A percentile compares a stretch with the other conserved stretches of the same genome.
Evolutionary conservation across 64 coral and sea anemone genomes (phyloP).

Genomic region (Stylophora pistillata): DNA sequence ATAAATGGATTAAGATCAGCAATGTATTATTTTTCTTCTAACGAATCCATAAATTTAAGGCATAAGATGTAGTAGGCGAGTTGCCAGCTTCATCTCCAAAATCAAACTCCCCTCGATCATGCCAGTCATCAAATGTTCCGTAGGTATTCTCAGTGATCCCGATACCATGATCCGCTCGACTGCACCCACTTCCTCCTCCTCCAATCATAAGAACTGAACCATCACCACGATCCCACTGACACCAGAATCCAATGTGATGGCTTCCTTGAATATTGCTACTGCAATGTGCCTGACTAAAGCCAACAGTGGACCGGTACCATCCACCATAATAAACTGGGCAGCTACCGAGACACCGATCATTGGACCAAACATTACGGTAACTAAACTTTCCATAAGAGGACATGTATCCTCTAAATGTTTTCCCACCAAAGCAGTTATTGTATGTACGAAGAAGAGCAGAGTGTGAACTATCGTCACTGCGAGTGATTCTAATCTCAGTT

Average conservation of each 20-base stretch:
- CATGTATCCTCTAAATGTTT: no score
- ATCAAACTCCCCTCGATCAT: background rate
- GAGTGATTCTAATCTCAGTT: no score
- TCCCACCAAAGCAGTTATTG: no score
- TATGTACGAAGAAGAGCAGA: no score
- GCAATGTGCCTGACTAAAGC: background rate
- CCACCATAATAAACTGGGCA: slow-evolving; percentile 28
- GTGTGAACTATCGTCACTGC: no score
- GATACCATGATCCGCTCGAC: slow-evolving; percentile 21
- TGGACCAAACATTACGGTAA: no score
- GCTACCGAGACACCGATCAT: background rate
- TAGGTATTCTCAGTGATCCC: background rate
- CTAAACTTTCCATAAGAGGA: no score
- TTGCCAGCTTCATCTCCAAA: background rate
- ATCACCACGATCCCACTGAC: background rate
- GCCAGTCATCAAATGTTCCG: background rate
- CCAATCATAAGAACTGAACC: slow-evolving; percentile 31
- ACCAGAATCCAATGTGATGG: slow-evolving; percentile 17
- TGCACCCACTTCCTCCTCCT: slow-evolving; percentile 5
- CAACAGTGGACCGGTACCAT: background rate
- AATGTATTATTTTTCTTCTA: no score
- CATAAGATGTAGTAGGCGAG: no score
- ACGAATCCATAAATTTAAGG: no score
- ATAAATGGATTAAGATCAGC: no score
- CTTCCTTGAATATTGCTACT: slow-evolving; percentile 11